Percentiles rank a stretch among this genome's conserved stretches.
phyloP scores from a whole-genome alignment of 1,140 invertebrate species.

The Reticulitermes speratus region DNA sequence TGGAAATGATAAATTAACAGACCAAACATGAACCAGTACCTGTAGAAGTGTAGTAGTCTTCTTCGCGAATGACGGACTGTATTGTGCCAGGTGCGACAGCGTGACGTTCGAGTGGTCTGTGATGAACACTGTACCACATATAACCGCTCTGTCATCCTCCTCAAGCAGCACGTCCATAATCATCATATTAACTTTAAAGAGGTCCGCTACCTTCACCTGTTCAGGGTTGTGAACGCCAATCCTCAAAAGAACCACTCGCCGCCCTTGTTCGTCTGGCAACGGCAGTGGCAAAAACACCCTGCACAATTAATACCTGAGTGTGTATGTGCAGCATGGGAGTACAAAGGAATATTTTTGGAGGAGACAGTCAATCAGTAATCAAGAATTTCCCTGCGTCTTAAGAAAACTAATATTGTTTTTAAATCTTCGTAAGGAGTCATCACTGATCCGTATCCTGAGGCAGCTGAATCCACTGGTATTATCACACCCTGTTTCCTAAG shows the following conservation, averaged over 20 bases:
- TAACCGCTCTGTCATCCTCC: slow-evolving; percentile 67
- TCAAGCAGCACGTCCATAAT: slow-evolving; percentile 73
- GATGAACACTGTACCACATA: slow-evolving; percentile 78
- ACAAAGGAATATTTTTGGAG: too few relatives aligned
- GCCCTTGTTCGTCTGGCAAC: slow-evolving; percentile 72
- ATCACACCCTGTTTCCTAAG: too few relatives aligned
- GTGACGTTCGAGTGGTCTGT: slow-evolving; percentile 72
- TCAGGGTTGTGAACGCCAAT: slow-evolving; percentile 51
- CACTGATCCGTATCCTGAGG: too few relatives aligned
- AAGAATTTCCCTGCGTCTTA: too few relatives aligned
- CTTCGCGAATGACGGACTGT: slow-evolving; percentile 71
- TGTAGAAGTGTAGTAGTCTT: slow-evolving; percentile 80
- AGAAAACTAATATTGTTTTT: too few relatives aligned
- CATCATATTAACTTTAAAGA: slow-evolving; percentile 76
- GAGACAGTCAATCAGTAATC: too few relatives aligned
- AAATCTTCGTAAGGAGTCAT: too few relatives aligned
- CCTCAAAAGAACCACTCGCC: slow-evolving; percentile 70
- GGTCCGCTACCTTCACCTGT: slow-evolving; percentile 58
- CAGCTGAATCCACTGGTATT: too few relatives aligned
- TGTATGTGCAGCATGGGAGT: too few relatives aligned
- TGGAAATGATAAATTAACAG: too few relatives aligned
- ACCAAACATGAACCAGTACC: slow-evolving; percentile 43
- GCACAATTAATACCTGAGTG: neutral
- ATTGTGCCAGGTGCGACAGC: slow-evolving; percentile 69
- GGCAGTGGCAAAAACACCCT: slow-evolving; percentile 64